Conservation (phyloP, 2,113 vertebrate species). For the Stercorarius parasiticus region DNA sequence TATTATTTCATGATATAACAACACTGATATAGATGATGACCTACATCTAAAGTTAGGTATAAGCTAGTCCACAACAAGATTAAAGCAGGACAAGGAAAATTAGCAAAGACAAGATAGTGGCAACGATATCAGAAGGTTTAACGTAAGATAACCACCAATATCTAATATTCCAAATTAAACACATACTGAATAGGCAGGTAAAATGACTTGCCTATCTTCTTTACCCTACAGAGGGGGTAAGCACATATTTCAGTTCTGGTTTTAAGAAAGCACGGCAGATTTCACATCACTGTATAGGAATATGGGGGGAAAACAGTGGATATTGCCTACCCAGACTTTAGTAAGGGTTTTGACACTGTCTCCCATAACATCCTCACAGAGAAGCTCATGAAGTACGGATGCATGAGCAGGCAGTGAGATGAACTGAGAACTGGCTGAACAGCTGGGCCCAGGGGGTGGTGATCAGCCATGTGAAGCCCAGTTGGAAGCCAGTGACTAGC, state of each 20-base stretch:
- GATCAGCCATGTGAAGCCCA: rapidly evolving
- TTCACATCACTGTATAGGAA: neutral
- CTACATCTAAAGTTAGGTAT: neutral
- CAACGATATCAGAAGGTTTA: neutral
- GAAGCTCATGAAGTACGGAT: neutral
- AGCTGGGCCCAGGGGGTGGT: neutral
- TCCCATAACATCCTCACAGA: neutral
- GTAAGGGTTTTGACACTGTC: neutral
- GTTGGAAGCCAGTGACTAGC: neutral
- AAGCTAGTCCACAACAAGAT: neutral
- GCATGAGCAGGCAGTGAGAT: neutral
- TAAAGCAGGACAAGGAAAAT: neutral
- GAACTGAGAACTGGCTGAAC: neutral
- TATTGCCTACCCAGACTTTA: neutral
- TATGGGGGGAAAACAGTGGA: neutral
- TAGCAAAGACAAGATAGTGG: neutral
- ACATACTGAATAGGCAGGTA: neutral
- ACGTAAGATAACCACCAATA: neutral
- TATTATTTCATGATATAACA: neutral
- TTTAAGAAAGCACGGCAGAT: neutral
- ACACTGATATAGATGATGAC: neutral
- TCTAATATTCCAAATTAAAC: neutral
- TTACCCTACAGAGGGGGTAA: neutral
- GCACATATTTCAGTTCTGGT: neutral
- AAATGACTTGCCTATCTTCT: neutral